Conservation (phyloP, 1,140 invertebrate genomes). For the Oncopeltus fasciatus region DNA sequence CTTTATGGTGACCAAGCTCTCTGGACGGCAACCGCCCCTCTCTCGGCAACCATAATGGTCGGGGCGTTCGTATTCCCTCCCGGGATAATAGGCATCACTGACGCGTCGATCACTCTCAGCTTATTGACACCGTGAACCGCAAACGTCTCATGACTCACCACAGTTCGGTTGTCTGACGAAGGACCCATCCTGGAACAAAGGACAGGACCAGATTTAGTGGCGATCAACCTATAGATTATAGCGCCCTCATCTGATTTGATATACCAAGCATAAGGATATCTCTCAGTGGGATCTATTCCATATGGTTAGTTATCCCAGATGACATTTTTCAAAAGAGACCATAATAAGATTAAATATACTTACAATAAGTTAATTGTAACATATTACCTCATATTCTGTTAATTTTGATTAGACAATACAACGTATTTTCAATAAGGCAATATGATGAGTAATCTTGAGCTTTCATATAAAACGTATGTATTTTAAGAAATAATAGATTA, state of each 20-base stretch:
- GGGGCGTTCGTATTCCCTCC: constrained; percentile 30
- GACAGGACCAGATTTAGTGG: neutral
- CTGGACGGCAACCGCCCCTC: constrained; percentile 27
- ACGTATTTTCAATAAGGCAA: no score
- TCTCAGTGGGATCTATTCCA: no score
- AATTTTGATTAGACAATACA: no score
- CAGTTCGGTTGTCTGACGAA: neutral
- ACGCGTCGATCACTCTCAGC: constrained; percentile 32
- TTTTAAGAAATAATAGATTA: no score
- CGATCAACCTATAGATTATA: no score
- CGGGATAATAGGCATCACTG: constrained; percentile 31
- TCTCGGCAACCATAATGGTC: constrained; percentile 30
- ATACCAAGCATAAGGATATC: neutral
- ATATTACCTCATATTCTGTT: no score
- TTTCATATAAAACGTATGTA: no score
- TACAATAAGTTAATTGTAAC: no score
- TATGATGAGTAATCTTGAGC: no score
- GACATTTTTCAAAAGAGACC: no score
- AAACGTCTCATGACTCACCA: neutral
- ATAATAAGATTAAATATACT: no score
- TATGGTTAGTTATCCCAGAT: no score
- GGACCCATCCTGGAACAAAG: neutral
- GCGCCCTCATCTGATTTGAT: neutral
- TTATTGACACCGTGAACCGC: neutral
- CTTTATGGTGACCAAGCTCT: constrained; percentile 13